Base-by-base conservation (phyloP, 2,113 vertebrate species). In the Dipodomys spectabilis region DNA sequence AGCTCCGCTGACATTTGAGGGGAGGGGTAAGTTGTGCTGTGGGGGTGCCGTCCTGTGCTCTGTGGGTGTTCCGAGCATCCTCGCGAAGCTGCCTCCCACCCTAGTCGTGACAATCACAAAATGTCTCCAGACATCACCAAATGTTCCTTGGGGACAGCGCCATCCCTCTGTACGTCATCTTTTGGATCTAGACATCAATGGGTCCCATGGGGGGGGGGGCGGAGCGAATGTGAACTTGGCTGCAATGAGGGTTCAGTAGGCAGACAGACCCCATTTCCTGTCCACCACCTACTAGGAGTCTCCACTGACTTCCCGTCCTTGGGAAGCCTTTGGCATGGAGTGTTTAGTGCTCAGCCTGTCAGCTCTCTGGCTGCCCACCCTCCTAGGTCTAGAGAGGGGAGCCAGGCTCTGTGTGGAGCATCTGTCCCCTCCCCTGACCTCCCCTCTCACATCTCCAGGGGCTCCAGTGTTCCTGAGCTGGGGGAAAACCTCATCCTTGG, bases 261-360 rank as follows among this genome's bases (percentile, higher is more conserved):
- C 0, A 0, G 6, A 7, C 0, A 35, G 22, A 45, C 44, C 12
- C 35, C 0, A 1, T 25, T 28, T 39, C 28, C 75, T 73, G 53
- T 57, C 65, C 25, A 35, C 10, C 19, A 22, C 7, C 44, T 20
- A 6, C 64, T 12, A 3, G 64, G 27, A 71, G 9, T 9, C 20
- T 0, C 30, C 3, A 0, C 44, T 7, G 27, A 15, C 0, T 0
- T 69, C 64, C 1, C 53, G 53, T 12, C 72, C 45, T 20, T 16
- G 53, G 0, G 57, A 25, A 4, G 32, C 19, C 72, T 87, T 74
- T 74, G 22, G 64, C 0, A 0, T 4, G 0, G 44, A 65, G 73
- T 15, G 22, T 45, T 87, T 20, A 1, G 27, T 0, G 8, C 30
- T 18, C 0, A 1, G 49, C 44, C 87, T 32, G 27, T 23, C 22